Evolutionary conservation across 2,888 invertebrate genomes (phyloP).

Genomic region (Drosophila ustulata): DNA sequence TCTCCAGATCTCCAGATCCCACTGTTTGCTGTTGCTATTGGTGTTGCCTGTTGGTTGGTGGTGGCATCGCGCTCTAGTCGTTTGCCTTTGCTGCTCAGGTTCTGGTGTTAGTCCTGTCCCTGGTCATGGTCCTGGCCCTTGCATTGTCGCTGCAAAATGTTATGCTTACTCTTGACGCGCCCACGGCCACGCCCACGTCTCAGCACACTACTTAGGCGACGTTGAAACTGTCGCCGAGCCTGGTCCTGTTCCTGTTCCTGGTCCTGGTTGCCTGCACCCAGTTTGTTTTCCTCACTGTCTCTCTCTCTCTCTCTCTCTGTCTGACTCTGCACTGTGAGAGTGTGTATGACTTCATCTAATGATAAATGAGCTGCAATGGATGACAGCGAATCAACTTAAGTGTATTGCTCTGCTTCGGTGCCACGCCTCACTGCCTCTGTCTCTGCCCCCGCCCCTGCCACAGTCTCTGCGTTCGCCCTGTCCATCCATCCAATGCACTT

Average conservation of each 20-base stretch:
- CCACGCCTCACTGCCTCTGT: conserved; percentile 24
- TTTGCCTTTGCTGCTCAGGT: conserved; percentile 37
- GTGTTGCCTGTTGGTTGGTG: conserved; percentile 12
- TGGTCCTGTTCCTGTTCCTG: conserved; percentile 15
- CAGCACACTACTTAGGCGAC: conserved; percentile 67
- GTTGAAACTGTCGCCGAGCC: conserved; percentile 73
- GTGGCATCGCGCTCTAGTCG: conserved; percentile 43
- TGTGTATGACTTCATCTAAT: conserved; percentile 75
- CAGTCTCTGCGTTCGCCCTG: background rate
- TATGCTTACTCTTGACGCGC: conserved; percentile 73
- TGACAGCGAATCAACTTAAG: conserved; percentile 84
- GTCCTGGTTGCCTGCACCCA: conserved; percentile 17
- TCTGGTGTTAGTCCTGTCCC: conserved; percentile 14
- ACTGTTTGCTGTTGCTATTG: background rate
- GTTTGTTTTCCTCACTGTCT: background rate
- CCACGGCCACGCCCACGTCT: conserved; percentile 59
- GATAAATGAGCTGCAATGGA: conserved; percentile 84
- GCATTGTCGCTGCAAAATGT: conserved; percentile 71
- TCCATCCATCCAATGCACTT: conserved; percentile 67
- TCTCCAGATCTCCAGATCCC: background rate
- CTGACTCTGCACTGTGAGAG: conserved; percentile 15
- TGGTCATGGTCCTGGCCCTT: conserved; percentile 26
- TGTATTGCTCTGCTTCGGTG: conserved; percentile 82
- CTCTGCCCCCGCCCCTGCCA: background rate
- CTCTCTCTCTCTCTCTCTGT: background rate